Percentiles rank a stretch among this genome's conserved stretches.
These are phyloP conservation scores for Vulpes vulpes DNA, from an alignment of 2,113 vertebrate genomes.

Conservation along the genomic window DNA sequence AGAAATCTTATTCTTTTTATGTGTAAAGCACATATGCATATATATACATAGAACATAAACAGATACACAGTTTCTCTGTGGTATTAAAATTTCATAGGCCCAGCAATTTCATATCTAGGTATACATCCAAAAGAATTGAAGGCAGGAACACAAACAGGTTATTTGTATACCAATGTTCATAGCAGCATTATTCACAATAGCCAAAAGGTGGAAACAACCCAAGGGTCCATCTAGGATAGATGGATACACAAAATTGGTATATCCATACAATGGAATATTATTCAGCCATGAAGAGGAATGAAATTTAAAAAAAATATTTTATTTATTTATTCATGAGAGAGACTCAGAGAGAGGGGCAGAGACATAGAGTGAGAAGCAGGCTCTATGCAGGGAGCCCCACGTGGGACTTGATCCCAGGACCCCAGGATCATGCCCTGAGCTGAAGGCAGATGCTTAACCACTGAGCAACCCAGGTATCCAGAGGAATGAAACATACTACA, in stretches of 20 bases:
- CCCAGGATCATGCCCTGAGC: no score
- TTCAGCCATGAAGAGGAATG: background rate
- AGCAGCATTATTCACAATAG: background rate
- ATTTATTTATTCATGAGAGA: no score
- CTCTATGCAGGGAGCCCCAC: no score
- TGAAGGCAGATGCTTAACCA: no score
- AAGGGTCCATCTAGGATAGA: background rate
- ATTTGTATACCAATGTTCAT: background rate
- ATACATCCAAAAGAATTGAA: background rate
- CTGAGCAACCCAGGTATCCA: background rate
- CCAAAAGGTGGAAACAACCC: background rate
- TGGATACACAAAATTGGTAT: background rate
- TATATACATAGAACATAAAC: background rate
- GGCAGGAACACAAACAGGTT: background rate
- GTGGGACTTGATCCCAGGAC: no score
- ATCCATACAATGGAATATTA: background rate
- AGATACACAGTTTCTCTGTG: background rate
- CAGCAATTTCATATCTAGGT: background rate
- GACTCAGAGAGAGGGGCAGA: no score
- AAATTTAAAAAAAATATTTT: background rate
- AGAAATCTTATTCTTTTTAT: background rate
- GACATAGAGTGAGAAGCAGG: no score
- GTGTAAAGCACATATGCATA: background rate
- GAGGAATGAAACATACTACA: background rate
- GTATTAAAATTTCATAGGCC: background rate